Conservation (phyloP, 2,888 invertebrate species). For the Cheilosia soror region DNA sequence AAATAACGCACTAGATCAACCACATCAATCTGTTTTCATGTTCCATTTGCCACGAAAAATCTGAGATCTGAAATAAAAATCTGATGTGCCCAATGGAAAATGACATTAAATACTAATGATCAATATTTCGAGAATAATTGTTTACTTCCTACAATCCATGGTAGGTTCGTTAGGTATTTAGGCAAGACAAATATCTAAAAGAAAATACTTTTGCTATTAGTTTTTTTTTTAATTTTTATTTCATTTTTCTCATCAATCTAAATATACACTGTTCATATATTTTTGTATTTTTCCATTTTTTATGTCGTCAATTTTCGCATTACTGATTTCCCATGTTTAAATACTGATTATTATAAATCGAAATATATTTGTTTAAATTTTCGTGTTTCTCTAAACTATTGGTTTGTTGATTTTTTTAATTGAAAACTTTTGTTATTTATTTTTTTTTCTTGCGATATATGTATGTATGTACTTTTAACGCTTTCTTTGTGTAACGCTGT, state of each 20-base stretch:
- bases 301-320: conserved; percentile 68
- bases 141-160: no score
- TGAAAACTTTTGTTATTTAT: conserved; percentile 79
- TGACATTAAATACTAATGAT: no score
- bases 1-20: no score
- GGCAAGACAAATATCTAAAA: neutral
- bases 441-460: conserved; percentile 78
- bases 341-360: conserved; percentile 75
- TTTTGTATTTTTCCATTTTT: conserved; percentile 59
- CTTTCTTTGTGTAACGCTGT: conserved; percentile 70
- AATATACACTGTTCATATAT: conserved; percentile 74
- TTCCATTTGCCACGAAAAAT: no score
- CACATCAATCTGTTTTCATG: no score
- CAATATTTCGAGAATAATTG: no score
- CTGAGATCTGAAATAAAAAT: no score
- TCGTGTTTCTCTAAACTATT: conserved; percentile 76
- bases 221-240: conserved; percentile 69
- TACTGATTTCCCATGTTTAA: conserved; percentile 69
- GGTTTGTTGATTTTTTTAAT: conserved; percentile 76
- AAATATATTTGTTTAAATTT: conserved; percentile 77
- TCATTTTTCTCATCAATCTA: conserved; percentile 73
- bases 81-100: no score
- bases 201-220: neutral
- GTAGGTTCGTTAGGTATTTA: no score
- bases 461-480: conserved; percentile 78